Conservation (phyloP, 1,140 invertebrate species). For the Spodoptera litura region DNA sequence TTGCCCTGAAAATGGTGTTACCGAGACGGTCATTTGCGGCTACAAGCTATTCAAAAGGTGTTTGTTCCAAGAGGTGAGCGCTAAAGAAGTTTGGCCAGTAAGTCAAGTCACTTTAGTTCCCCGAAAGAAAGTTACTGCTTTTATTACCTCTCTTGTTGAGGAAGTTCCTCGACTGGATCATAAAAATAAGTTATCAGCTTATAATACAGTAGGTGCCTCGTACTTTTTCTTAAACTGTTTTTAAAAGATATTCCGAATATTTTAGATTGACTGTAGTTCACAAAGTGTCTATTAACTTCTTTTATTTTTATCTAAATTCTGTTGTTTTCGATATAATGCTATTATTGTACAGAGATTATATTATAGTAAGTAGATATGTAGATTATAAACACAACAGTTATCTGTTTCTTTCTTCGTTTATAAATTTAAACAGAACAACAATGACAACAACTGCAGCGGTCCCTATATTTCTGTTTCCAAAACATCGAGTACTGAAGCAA, state of each 20-base stretch:
- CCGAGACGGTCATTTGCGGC: conserved; percentile 30
- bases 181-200: conserved; percentile 20
- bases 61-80: conserved; percentile 17
- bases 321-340: too few species aligned
- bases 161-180: conserved; percentile 10
- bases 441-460: background rate
- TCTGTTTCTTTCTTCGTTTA: too few species aligned
- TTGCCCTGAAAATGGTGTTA: background rate
- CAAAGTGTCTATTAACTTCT: too few species aligned
- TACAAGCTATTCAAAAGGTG: conserved; percentile 30
- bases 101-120: conserved; percentile 8
- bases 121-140: conserved; percentile 8
- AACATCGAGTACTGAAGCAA: background rate
- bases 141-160: conserved; percentile 17
- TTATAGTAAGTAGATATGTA: too few species aligned
- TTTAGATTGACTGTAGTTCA: too few species aligned
- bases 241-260: too few species aligned
- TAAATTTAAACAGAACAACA: too few species aligned
- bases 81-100: conserved; percentile 5
- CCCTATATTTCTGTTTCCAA: background rate
- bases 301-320: too few species aligned
- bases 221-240: background rate
- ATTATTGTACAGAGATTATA: too few species aligned
- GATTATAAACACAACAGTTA: too few species aligned
- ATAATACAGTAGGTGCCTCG: background rate